Conservation (phyloP, 2,113 vertebrate genomes). For the Butorides virescens region DNA sequence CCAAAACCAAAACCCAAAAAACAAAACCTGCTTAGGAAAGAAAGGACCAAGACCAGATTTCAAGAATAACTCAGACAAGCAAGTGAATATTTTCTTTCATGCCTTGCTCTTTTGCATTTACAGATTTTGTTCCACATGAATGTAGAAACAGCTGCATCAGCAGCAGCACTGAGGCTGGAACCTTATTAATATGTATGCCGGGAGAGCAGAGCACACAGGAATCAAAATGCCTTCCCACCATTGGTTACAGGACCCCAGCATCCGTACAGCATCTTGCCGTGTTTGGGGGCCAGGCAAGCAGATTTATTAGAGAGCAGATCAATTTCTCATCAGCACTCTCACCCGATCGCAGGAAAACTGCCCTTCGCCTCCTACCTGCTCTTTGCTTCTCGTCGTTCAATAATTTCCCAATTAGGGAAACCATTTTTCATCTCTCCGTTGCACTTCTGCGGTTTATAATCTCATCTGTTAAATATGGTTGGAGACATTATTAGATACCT, state of each 20-base stretch:
- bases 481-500: neutral
- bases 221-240: neutral
- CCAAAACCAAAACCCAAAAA: too few species aligned
- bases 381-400: neutral
- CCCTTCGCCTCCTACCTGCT: neutral
- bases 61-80: slow-evolving; percentile 2
- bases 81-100: slow-evolving; percentile 38
- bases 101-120: slow-evolving; percentile 33
- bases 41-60: neutral
- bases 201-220: neutral
- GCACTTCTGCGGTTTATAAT: neutral
- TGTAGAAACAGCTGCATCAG: slow-evolving; percentile 58
- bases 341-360: neutral
- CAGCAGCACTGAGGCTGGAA: neutral
- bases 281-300: neutral
- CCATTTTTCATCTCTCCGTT: neutral
- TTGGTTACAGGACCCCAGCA: neutral
- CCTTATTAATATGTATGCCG: slow-evolving; percentile 57
- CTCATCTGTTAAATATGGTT: neutral
- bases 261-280: neutral
- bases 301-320: slow-evolving; percentile 9
- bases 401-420: neutral
- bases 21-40: neutral
- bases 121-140: slow-evolving; percentile 56
- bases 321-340: slow-evolving; percentile 20